phyloP scores from a whole-genome alignment of 2,113 vertebrate genomes.

The Pterophyllum scalare region DNA sequence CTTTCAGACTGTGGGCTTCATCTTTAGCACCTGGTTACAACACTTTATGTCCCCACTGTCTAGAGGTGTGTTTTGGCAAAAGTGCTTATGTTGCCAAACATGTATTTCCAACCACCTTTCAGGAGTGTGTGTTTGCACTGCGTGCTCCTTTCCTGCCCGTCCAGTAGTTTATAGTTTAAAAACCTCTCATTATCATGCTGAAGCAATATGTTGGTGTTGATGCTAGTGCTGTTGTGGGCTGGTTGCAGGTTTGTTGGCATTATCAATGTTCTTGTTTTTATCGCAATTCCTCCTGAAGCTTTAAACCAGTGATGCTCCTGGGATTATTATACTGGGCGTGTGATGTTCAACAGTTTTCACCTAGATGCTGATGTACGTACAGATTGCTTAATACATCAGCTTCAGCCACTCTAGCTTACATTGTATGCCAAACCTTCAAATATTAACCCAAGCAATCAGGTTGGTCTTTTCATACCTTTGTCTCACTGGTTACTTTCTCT shows the following conservation, averaged over 20 bases:
- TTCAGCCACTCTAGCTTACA: conserved; percentile 46
- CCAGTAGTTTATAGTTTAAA: conserved; percentile 55
- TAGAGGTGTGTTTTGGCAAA: conserved; percentile 57
- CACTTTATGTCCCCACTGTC: conserved; percentile 22
- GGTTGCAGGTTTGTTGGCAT: not conserved
- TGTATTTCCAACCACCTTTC: conserved; percentile 64
- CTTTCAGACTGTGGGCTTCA: conserved; percentile 1
- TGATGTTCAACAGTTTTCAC: not conserved
- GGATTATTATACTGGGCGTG: rapidly evolving
- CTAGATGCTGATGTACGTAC: not conserved
- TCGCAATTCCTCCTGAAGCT: not conserved
- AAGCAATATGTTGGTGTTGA: not conserved
- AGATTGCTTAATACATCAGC: conserved; percentile 17
- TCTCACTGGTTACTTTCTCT: conserved; percentile 48
- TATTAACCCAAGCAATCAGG: conserved; percentile 82
- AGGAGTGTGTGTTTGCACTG: conserved; percentile 63
- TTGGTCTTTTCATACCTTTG: conserved; percentile 61
- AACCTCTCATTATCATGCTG: conserved; percentile 49
- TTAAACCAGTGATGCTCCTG: not conserved
- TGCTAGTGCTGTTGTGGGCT: not conserved
- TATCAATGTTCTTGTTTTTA: not conserved
- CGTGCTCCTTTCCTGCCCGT: conserved; percentile 28
- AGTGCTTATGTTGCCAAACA: conserved; percentile 71
- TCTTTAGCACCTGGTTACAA: not conserved
- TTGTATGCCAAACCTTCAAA: conserved; percentile 79